Evolutionary conservation across 92 coral and sea anemone species (phyloP).

Genomic region (Muricea muricata): DNA sequence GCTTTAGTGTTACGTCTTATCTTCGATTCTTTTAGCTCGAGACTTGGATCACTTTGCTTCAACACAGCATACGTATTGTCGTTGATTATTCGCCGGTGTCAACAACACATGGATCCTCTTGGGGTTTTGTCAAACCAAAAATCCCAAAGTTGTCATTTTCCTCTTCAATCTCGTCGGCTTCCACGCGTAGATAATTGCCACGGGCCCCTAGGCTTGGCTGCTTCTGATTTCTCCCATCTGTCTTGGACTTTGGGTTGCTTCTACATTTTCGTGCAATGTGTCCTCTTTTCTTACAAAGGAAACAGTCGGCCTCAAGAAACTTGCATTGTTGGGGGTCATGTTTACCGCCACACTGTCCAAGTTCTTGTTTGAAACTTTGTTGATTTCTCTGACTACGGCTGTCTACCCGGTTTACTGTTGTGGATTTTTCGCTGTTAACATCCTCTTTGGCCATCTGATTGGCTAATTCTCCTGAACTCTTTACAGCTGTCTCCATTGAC

Average conservation of each 20-base stretch:
- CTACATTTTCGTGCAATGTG: conserved; percentile 18
- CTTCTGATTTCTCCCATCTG: not conserved
- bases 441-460: not conserved
- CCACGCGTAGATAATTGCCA: too few relatives aligned
- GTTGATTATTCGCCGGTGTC: not conserved
- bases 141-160: not conserved
- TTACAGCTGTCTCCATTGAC: conserved; percentile 21
- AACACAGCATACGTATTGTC: not conserved
- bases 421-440: not conserved
- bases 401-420: not conserved
- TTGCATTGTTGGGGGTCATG: not conserved
- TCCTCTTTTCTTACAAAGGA: conserved; percentile 9
- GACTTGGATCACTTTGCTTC: not conserved
- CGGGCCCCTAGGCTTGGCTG: not conserved
- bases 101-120: not conserved
- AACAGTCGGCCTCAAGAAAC: not conserved
- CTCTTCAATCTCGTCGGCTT: not conserved
- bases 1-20: too few relatives aligned
- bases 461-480: not conserved
- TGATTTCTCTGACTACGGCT: not conserved
- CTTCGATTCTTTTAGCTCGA: too few relatives aligned
- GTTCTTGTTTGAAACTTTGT: too few relatives aligned
- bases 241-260: not conserved
- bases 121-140: not conserved
- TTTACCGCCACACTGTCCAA: too few relatives aligned